Conservation (phyloP, 2,797 vertebrate genomes). For the Sebastes hopkinsi region DNA sequence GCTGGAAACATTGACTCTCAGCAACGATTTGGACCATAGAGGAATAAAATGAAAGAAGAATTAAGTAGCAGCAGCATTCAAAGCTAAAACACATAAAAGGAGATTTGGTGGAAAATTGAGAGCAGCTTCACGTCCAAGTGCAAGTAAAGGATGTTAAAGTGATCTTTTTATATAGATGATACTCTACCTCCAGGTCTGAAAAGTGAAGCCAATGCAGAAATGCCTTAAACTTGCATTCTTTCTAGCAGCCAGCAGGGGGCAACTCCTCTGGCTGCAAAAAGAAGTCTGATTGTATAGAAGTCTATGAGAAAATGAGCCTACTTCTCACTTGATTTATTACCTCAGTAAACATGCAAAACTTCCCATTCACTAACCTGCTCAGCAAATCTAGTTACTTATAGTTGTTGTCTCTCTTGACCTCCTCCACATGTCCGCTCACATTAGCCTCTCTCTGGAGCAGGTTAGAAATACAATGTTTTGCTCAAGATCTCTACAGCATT, state of each 20-base stretch:
- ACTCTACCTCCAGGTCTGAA: not conserved
- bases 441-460: not conserved
- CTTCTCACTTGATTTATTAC: no score
- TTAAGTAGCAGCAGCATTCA: not conserved
- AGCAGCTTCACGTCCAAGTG: not conserved
- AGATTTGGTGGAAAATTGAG: not conserved
- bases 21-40: not conserved
- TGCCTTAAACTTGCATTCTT: no score
- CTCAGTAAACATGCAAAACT: not conserved
- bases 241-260: no score
- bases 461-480: not conserved
- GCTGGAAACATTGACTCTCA: not conserved
- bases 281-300: no score
- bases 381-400: not conserved
- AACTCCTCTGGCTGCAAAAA: no score
- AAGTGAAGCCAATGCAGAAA: no score
- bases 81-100: not conserved
- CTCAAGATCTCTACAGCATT: not conserved
- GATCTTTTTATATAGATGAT: not conserved
- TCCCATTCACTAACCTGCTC: not conserved
- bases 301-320: no score
- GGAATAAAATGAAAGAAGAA: not conserved
- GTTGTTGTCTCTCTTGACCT: not conserved
- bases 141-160: not conserved
- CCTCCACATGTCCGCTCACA: not conserved